Base-by-base conservation (phyloP, 2,888 invertebrate genomes). In the Leptogaster cylindrica region DNA sequence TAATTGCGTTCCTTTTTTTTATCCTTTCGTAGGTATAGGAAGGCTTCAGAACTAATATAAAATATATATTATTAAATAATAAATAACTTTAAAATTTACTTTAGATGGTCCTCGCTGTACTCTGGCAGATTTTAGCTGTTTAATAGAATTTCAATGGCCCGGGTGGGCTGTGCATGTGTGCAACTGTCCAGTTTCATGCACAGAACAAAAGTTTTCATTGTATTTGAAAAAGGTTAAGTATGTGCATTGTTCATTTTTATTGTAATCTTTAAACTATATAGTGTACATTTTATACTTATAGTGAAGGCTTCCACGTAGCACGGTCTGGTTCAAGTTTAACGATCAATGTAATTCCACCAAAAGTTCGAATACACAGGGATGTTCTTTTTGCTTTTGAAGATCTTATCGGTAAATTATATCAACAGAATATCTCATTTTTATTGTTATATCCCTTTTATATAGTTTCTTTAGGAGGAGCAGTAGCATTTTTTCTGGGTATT, bases 361-460 rank as follows among this genome's bases (percentile, higher is more conserved):
- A 83, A 25, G 83, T 84, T 3, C 82, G 85, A 66, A 81, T 83
- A 70, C 79, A 81, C n/a, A 78, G 86, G 18, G 84, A 85, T 75
- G 82, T 86, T 3, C 77, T 86, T 1, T 86, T 85, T 72, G 83
- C 84, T 50, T 84, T 85, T 73, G 84, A 84, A 71, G 85, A 86
- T 78, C 79, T 86, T 68, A 78, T 86, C 48, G 86, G 84, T 84
- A 74, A 74, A 18, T 44, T 39, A 31, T 39, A 10, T 18, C 4
- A 31, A 1, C n/a, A 16, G 16, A 20, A 41, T 65, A n/a, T 27
- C 10, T 18, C 7, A n/a, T 6, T 25, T 0, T 14, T 61, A 7
- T 14, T 6, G 20, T 27, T 51, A 16, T 7, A 36, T 36, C 51
- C 3, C 16, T 76, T 80, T 55, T 71, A n/a, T n/a, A n/a, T n/a